These are phyloP conservation scores for Pipra filicauda DNA, from an alignment of 2,113 vertebrate species.

Conservation along the genomic window DNA sequence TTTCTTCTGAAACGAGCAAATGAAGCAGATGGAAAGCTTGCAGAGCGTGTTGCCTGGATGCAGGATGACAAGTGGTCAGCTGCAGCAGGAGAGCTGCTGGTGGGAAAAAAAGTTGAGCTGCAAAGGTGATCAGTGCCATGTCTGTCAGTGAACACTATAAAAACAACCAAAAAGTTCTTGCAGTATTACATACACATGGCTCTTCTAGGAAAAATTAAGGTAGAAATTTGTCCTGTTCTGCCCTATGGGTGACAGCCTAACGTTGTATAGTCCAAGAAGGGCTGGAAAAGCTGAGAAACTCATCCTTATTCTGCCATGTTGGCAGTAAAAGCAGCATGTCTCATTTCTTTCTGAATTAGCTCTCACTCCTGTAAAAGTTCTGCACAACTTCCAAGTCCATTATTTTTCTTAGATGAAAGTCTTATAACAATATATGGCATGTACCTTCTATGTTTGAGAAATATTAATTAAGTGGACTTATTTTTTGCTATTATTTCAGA, in stretches of 20 bases:
- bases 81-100: neutral
- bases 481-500: neutral
- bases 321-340: neutral
- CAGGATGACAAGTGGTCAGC: neutral
- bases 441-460: neutral
- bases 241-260: neutral
- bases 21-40: neutral
- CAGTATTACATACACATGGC: neutral
- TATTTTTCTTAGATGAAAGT: neutral
- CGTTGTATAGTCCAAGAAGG: neutral
- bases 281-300: neutral
- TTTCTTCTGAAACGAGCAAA: neutral
- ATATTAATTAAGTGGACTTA: neutral
- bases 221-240: neutral
- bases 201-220: neutral
- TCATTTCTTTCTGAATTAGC: neutral
- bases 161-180: neutral
- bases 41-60: neutral
- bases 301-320: neutral
- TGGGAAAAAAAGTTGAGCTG: neutral
- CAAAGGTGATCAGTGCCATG: rapidly evolving
- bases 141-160: neutral
- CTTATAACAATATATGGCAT: neutral
- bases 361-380: neutral
- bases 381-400: neutral